A percentile compares a stretch with the other conserved stretches of the same genome.
phyloP scores from a whole-genome alignment of 1,140 invertebrate species.

The Aphelinus atriplicis region DNA sequence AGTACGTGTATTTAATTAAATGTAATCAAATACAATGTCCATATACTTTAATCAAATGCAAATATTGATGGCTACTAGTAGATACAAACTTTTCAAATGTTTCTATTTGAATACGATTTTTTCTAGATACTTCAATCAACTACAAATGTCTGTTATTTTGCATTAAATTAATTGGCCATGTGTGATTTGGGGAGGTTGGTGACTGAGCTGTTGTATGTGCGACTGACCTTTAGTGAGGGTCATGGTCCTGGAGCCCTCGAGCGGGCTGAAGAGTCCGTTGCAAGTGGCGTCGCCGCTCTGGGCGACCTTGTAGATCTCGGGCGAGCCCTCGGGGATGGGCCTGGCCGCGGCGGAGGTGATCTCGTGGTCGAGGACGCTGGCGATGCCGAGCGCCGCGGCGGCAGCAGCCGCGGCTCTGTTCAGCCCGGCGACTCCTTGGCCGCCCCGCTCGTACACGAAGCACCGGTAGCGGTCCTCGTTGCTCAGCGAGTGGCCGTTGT shows the following conservation, averaged over 20 bases:
- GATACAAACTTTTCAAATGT: no score
- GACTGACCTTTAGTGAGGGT: slow-evolving; percentile 74
- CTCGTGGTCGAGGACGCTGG: slow-evolving; percentile 56
- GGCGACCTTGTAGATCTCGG: slow-evolving; percentile 78
- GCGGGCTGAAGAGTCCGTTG: slow-evolving; percentile 84
- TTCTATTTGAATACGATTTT: no score
- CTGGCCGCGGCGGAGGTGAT: slow-evolving; percentile 44
- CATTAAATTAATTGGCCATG: no score
- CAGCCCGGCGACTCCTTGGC: slow-evolving; percentile 54
- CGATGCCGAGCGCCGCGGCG: slow-evolving; percentile 46
- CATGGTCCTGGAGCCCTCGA: slow-evolving; percentile 80
- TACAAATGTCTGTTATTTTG: no score
- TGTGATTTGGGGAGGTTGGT: no score
- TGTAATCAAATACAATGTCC: no score
- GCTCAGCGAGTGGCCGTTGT: slow-evolving; percentile 84
- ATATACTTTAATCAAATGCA: no score
- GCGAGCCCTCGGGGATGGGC: slow-evolving; percentile 56
- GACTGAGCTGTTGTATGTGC: no score
- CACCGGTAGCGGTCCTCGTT: slow-evolving; percentile 92
- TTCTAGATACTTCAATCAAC: no score
- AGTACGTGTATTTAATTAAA: no score
- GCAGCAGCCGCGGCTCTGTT: slow-evolving; percentile 51
- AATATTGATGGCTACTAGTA: no score
- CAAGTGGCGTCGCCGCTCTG: slow-evolving; percentile 90
- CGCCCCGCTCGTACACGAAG: slow-evolving; percentile 88